Base-by-base conservation (phyloP, 1,140 invertebrate species). In the Venturia canescens region DNA sequence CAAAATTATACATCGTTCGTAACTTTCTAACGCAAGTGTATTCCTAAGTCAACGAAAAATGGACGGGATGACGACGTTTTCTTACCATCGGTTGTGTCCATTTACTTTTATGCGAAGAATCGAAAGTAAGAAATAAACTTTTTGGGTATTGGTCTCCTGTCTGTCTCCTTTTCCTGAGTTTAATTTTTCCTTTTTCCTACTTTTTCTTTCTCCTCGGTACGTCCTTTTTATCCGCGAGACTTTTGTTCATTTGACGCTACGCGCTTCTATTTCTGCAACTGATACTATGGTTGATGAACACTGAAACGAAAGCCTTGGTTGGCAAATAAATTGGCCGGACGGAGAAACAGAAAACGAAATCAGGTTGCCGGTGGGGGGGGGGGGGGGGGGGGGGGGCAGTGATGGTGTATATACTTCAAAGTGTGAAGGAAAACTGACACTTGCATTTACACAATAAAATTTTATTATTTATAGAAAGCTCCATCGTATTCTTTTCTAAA, bases 91-190 rank as follows among this genome's bases (percentile, higher is more conserved):
- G 60, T 3, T 27, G 21, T 63, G 60, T 63, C 60, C 60, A 63
- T 6, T 23, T 63, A 13, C 60, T 60, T 60, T 23, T 27, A 9
- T 23, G 21, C 11, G 23, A 23, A 63, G 60, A 26, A 63, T 26
- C 60, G 60, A 63, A 23, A 27, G 60, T 63, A 63, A 63, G 60
- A 63, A 63, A 63, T 63, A 63, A 63, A 27, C 27, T 23, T 63
- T 23, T 23, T 23, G 60, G 15, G 23, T 0, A 63, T 63, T 63
- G 4, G 2, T 23, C 23, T 13, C 21, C 3, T 63, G n/a, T 63
- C 23, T 26, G 3, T 23, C 60, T 26, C 60, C 21, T 0, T 57
- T 23, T 57, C 53, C 21, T 18, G 38, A 44, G 38, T 11, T 44
- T 44, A 11, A 44, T 11, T 44, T 44, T 44, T 44, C 38, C 11